These are phyloP conservation scores for Drosophila buzzatii DNA, from an alignment of 2,888 invertebrate genomes.

Conservation along the genomic window DNA sequence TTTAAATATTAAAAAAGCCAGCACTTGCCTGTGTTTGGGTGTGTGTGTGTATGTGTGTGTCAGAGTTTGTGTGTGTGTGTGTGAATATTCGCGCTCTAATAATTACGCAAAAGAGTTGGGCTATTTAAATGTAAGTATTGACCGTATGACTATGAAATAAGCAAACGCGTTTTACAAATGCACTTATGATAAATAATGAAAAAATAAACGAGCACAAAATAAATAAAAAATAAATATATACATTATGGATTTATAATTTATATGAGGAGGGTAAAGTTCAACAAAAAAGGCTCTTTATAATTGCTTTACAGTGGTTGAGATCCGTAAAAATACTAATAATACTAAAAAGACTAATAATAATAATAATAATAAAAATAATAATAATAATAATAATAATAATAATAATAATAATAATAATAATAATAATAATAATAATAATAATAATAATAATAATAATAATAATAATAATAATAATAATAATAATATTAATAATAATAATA, in stretches of 20 bases:
- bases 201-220: constrained; percentile 20
- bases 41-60: constrained; percentile 19
- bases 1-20: constrained; percentile 51
- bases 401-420: too few relatives aligned
- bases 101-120: constrained; percentile 59
- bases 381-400: too few relatives aligned
- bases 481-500: too few relatives aligned
- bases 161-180: constrained; percentile 45
- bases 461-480: too few relatives aligned
- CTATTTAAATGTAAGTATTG: constrained; percentile 51
- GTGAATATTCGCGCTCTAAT: constrained; percentile 63
- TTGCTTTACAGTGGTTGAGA: constrained; percentile 25
- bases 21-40: constrained; percentile 20
- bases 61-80: constrained; percentile 19
- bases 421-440: too few relatives aligned
- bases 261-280: constrained; percentile 28
- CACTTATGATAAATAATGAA: constrained; percentile 46
- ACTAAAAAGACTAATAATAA: too few relatives aligned
- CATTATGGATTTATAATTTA: constrained; percentile 6
- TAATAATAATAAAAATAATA: too few relatives aligned
- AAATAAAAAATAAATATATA: constrained; percentile 26
- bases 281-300: constrained; percentile 29
- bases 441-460: too few relatives aligned
- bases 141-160: constrained; percentile 52
- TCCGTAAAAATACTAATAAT: not conserved